phyloP scores from a whole-genome alignment of 2,888 invertebrate species.

The Phyllotreta striolata region DNA sequence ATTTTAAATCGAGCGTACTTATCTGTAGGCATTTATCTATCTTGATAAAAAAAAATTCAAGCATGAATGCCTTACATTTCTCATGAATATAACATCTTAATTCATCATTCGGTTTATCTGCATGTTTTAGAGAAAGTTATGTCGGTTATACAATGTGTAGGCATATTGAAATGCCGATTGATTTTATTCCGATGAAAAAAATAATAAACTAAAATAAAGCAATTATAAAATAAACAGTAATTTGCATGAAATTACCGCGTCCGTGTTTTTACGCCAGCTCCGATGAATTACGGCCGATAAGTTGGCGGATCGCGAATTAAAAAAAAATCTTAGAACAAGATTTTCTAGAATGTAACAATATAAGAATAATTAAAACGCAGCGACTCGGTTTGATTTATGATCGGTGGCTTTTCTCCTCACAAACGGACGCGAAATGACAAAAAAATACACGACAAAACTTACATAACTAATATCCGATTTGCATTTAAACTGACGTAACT shows the following conservation, averaged over 20 bases:
- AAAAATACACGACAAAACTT: no score
- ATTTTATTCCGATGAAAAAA: background rate
- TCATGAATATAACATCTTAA: slow-evolving; percentile 14
- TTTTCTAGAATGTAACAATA: slow-evolving; percentile 7
- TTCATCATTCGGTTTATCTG: slow-evolving; percentile 13
- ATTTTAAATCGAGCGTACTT: slow-evolving; percentile 10
- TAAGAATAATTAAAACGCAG: slow-evolving; percentile 1
- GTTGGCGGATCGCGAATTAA: background rate
- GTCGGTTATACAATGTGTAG: slow-evolving; percentile 3
- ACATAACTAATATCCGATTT: no score
- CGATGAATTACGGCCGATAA: background rate
- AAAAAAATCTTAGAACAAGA: slow-evolving; percentile 5
- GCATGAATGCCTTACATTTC: slow-evolving; percentile 15
- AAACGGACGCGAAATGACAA: no score
- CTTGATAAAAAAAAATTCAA: slow-evolving; percentile 11
- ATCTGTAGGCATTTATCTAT: slow-evolving; percentile 13
- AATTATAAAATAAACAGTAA: slow-evolving; percentile 1
- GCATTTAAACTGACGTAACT: no score
- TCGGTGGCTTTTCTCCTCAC: no score
- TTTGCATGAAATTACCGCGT: slow-evolving; percentile 1
- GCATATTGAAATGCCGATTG: background rate
- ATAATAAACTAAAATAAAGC: background rate
- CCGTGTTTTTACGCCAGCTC: background rate
- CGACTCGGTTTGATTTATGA: background rate
- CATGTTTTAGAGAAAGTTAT: slow-evolving; percentile 6